Conservation (phyloP, 2,888 invertebrate genomes). For the Spialia ferax region DNA sequence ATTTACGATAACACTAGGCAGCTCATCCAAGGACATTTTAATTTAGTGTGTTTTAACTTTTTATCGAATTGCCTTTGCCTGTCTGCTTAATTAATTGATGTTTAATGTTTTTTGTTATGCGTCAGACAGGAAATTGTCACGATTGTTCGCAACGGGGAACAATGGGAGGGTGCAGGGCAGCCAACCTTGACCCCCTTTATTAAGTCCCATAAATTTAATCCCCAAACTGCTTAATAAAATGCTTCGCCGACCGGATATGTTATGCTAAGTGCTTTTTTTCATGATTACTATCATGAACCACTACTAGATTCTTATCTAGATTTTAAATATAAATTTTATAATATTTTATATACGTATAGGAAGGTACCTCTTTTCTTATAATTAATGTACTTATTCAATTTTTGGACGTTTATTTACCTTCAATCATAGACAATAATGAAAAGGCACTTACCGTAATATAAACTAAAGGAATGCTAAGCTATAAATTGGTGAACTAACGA, state of each 20-base stretch:
- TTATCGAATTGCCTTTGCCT: constrained; percentile 16
- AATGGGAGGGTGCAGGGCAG: constrained; percentile 48
- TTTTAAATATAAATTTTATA: no score
- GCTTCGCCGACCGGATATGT: constrained; percentile 1
- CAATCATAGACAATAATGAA: no score
- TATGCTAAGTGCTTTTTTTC: constrained; percentile 9
- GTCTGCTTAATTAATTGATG: constrained; percentile 25
- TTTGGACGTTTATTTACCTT: no score
- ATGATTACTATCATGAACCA: no score
- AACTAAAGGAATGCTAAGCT: no score
- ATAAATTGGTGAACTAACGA: no score
- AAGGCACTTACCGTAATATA: no score
- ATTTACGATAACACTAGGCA: background rate
- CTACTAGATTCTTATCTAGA: no score
- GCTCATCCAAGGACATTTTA: background rate
- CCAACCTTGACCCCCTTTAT: constrained; percentile 49
- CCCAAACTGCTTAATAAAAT: constrained; percentile 17
- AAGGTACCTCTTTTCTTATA: no score
- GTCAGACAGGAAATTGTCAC: constrained; percentile 48
- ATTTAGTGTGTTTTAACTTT: background rate
- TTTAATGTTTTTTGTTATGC: constrained; percentile 13
- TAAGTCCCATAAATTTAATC: constrained; percentile 18
- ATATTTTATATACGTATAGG: background rate
- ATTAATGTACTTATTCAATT: no score
- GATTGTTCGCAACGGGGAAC: constrained; percentile 40